Base-by-base conservation (phyloP, 2,797 vertebrate species). In the Channa striata region DNA sequence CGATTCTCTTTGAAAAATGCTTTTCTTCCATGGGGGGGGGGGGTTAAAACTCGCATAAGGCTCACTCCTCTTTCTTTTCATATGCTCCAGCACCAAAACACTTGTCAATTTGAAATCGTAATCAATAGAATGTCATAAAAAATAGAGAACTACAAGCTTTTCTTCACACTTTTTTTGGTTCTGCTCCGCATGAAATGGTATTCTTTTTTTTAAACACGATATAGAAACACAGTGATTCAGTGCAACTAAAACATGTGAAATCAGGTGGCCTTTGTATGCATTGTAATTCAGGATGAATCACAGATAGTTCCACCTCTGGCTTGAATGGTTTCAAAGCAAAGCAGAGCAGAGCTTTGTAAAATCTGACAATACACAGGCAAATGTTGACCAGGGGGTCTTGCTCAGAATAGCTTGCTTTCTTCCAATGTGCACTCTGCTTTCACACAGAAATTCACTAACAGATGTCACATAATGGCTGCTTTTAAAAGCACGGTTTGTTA, bases 251-350 rank as follows among this genome's bases (percentile, higher is more conserved):
- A 56, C 44, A 21, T 6, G 8, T 58, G 59, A 66, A 66, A 67
- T 68, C 25, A 59, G 34, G 20, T 65, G 34, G 53, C 30, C 30
- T 13, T 44, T 20, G 43, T 19, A 54, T 69, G 36, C 53, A 73
- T 53, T 76, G 25, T 49, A 42, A 58, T 76, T 72, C 57, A 51
- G 49, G 13, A 60, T 67, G 67, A 79, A 76, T 74, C 21, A 60
- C 5, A 54, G 21, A 52, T 46, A 11, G 12, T 67, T 78, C 40
- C 37, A 52, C 36, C 48, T 69, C 30, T 48, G 62, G 59, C 34
- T 30, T 66, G 33, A 59, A 68, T 48, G 34, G 48, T 64, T 83
- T 82, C 17, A 74, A 84, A 70, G 60, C 58, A 59, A 59, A 69
- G 53, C 52, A 42, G 47, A 57, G 43, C 17, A 21, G 17, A 11